Percentiles rank a stretch among this genome's conserved stretches.
These are phyloP conservation scores for Potorous gilbertii DNA, from an alignment of 2,797 vertebrate species.

Conservation along the genomic window DNA sequence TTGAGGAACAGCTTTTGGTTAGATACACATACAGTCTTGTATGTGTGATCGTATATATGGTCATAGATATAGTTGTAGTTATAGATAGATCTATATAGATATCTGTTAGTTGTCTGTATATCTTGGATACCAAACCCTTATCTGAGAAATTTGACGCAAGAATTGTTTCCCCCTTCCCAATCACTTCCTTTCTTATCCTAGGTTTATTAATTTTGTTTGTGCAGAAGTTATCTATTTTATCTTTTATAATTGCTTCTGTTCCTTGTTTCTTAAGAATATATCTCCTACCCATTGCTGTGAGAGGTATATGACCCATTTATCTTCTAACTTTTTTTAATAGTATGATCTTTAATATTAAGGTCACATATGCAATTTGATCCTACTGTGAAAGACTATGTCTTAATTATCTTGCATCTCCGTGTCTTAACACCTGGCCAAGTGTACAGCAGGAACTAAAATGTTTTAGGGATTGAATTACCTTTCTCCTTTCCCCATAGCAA, in stretches of 20 bases:
- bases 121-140: not conserved
- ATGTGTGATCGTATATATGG: not conserved
- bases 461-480: not conserved
- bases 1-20: not conserved
- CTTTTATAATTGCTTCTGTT: not conserved
- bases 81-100: not conserved
- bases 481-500: not conserved
- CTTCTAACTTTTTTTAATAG: not conserved
- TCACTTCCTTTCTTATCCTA: not conserved
- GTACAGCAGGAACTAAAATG: not conserved
- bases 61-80: not conserved
- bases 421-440: not conserved
- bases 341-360: not conserved
- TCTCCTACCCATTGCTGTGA: not conserved
- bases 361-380: not conserved
- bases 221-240: not conserved
- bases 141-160: not conserved
- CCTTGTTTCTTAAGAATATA: not conserved
- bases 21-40: not conserved
- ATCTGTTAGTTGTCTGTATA: not conserved
- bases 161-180: not conserved
- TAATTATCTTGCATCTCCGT: not conserved
- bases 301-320: not conserved
- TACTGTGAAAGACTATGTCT: not conserved
- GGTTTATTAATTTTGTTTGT: not conserved